Evolutionary conservation across 2,113 vertebrate genomes (phyloP).

Genomic region (Poicephalus meyeri): DNA sequence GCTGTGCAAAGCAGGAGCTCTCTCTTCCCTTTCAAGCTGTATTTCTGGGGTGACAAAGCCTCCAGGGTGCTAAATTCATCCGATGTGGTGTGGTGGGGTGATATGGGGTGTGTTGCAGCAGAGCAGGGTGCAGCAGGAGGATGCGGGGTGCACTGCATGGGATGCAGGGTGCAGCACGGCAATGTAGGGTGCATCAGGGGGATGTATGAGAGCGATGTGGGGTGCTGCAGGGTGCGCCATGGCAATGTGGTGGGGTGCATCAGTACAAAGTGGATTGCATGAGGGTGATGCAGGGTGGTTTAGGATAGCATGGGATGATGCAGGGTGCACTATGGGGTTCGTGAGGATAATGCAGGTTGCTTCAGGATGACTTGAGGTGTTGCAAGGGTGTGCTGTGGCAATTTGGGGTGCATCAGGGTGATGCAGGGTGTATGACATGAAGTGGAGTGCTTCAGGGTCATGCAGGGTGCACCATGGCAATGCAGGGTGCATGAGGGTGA

Average conservation of each 20-base stretch:
- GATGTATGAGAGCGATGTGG: background rate
- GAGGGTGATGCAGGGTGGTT: background rate
- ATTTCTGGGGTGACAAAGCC: background rate
- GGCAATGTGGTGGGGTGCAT: no score
- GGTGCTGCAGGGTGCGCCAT: no score
- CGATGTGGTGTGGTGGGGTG: accelerated
- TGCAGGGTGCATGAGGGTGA: background rate
- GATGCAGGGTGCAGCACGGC: background rate
- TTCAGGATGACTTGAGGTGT: background rate
- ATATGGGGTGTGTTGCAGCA: background rate
- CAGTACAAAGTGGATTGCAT: background rate
- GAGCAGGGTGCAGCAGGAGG: no score
- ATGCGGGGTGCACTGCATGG: background rate
- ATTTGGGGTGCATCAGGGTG: background rate
- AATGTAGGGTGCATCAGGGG: no score
- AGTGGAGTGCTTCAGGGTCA: no score
- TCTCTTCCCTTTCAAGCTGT: accelerated
- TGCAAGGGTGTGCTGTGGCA: background rate
- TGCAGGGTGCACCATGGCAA: background rate
- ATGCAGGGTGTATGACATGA: no score
- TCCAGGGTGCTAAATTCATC: background rate
- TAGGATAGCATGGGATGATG: background rate
- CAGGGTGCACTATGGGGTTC: background rate
- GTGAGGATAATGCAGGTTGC: no score
- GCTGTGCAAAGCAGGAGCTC: background rate